Conservation (phyloP, 2,113 vertebrate genomes). For the Muntiacus muntjak region DNA sequence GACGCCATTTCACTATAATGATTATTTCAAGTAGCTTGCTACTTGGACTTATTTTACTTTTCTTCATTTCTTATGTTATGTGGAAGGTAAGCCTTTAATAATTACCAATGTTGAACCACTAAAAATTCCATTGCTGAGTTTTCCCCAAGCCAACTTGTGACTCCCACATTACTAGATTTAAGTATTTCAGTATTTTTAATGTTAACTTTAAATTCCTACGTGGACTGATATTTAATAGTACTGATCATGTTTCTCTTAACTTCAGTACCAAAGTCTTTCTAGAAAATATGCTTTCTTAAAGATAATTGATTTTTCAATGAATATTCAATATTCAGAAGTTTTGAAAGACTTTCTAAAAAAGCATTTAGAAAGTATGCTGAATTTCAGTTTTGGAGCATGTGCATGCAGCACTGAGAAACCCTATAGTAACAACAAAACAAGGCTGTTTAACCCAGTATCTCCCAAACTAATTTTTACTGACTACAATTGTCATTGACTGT, state of each 20-base stretch:
- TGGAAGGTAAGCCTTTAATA: constrained; percentile 88
- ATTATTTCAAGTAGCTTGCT: constrained; percentile 86
- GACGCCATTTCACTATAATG: constrained; percentile 79
- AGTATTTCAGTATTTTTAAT: neutral
- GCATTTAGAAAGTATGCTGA: neutral
- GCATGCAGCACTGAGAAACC: neutral
- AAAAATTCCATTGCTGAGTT: neutral
- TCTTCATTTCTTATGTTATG: constrained; percentile 85
- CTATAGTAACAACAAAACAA: neutral
- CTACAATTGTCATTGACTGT: neutral
- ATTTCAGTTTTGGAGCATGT: neutral
- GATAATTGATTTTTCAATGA: neutral
- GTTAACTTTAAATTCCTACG: neutral
- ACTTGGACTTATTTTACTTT: constrained; percentile 86
- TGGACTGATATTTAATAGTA: neutral
- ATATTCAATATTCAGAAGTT: neutral
- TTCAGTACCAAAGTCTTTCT: neutral
- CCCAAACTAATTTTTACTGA: neutral
- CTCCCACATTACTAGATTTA: constrained; percentile 8
- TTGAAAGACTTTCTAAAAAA: neutral
- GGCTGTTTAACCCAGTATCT: neutral
- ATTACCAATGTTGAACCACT: neutral
- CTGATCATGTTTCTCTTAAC: neutral
- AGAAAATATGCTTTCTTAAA: constrained; percentile 7
- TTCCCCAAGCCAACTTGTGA: neutral